Percentiles rank a stretch among this genome's conserved stretches.
Conservation (phyloP, 1,140 invertebrate genomes). For the Hirudo medicinalis region DNA sequence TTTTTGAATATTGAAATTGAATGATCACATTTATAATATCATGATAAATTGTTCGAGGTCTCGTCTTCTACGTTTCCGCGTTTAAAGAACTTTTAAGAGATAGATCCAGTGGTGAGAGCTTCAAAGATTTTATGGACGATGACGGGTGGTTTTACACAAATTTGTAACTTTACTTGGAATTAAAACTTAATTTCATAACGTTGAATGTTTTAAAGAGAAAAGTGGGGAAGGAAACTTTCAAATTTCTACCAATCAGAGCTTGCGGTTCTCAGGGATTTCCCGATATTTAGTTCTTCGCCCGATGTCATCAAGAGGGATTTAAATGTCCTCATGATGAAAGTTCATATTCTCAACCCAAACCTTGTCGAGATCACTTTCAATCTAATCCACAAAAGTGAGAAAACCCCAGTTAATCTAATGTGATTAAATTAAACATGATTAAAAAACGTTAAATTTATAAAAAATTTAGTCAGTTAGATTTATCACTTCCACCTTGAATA, state of each 20-base stretch:
- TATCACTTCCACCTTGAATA: not conserved
- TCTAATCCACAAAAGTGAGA: slow-evolving; percentile 1
- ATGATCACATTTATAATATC: not conserved
- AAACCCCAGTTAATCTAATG: not conserved
- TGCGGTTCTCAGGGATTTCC: not conserved
- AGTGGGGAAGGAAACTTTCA: slow-evolving; percentile 3
- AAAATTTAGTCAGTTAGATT: not conserved
- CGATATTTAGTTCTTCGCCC: not conserved
- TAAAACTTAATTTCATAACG: not conserved
- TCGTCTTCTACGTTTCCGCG: not conserved
- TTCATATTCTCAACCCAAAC: not conserved
- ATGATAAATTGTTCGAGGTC: slow-evolving; percentile 2
- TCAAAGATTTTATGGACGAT: slow-evolving; percentile 1
- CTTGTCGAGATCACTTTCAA: not conserved
- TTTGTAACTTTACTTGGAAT: not conserved
- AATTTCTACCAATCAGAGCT: not conserved
- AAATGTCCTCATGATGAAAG: slow-evolving; percentile 2
- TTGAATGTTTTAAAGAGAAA: not conserved
- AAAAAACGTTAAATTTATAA: not conserved
- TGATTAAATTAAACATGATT: not conserved
- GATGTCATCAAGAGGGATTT: slow-evolving; percentile 5
- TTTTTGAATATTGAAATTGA: not conserved
- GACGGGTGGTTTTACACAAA: not conserved
- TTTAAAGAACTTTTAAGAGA: slow-evolving; percentile 10
- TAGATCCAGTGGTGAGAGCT: not conserved